These are phyloP conservation scores for Alauda arvensis DNA, from an alignment of 2,797 vertebrate genomes.

Conservation along the genomic window DNA sequence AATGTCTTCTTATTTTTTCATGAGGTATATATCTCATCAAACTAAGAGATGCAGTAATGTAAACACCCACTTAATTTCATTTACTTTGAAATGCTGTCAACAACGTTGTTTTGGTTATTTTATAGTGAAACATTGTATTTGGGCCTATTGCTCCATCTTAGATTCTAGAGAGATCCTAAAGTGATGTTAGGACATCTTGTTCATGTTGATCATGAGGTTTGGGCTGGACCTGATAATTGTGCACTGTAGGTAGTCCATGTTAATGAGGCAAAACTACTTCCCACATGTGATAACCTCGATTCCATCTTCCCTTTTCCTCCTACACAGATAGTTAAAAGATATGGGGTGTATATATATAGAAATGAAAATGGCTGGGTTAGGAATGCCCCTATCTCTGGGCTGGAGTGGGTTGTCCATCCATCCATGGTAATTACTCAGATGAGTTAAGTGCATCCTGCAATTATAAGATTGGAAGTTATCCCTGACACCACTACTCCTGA, in stretches of 20 bases:
- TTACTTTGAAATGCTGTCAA: background rate
- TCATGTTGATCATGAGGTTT: background rate
- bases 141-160: background rate
- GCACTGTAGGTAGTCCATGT: background rate
- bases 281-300: background rate
- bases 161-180: background rate
- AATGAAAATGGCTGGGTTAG: background rate
- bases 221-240: slow-evolving; percentile 5
- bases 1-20: background rate
- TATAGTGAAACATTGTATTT: background rate
- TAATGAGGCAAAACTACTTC: slow-evolving; percentile 10
- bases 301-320: slow-evolving; percentile 5
- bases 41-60: background rate
- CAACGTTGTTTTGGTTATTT: background rate
- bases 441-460: slow-evolving; percentile 57
- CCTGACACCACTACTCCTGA: slow-evolving; percentile 21
- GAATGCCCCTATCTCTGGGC: background rate
- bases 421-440: slow-evolving; percentile 5
- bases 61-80: background rate
- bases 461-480: slow-evolving; percentile 32
- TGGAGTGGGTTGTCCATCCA: background rate
- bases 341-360: slow-evolving; percentile 25
- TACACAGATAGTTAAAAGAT: slow-evolving; percentile 21
- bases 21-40: background rate
- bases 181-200: background rate